A percentile compares a stretch with the other conserved stretches of the same genome.
These are phyloP conservation scores for Hirudo medicinalis DNA, from an alignment of 1,140 invertebrate species.

Conservation along the genomic window DNA sequence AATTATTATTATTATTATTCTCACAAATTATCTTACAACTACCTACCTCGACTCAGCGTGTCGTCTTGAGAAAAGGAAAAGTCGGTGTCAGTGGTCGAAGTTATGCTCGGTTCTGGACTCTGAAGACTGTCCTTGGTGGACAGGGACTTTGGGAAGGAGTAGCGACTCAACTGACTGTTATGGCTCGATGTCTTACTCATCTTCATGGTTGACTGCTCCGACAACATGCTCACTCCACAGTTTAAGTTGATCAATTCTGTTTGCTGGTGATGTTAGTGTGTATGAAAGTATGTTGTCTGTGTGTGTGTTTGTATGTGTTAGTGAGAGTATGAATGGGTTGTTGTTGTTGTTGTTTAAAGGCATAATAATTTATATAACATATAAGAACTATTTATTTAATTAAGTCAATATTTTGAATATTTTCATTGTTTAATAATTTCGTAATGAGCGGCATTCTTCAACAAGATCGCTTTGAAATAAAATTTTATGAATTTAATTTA, in stretches of 20 bases:
- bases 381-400: no score
- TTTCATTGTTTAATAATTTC: no score
- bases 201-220: slow-evolving; percentile 21
- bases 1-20: no score
- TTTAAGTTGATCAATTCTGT: background rate
- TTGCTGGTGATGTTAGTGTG: background rate
- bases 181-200: slow-evolving; percentile 19
- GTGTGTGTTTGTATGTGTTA: no score
- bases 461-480: no score
- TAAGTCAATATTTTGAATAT: no score
- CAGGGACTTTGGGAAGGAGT: background rate
- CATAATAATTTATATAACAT: no score
- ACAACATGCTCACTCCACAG: background rate
- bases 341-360: no score
- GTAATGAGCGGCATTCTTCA: no score
- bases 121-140: slow-evolving; percentile 11
- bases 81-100: slow-evolving; percentile 8
- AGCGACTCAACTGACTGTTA: slow-evolving; percentile 2
- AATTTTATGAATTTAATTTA: no score
- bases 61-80: slow-evolving; percentile 20
- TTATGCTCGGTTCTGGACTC: background rate
- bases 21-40: background rate
- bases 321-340: no score
- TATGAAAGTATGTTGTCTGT: background rate
- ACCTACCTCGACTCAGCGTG: slow-evolving; percentile 5